Base-by-base conservation (phyloP, 1,140 invertebrate genomes). In the Parasteatoda tepidariorum region DNA sequence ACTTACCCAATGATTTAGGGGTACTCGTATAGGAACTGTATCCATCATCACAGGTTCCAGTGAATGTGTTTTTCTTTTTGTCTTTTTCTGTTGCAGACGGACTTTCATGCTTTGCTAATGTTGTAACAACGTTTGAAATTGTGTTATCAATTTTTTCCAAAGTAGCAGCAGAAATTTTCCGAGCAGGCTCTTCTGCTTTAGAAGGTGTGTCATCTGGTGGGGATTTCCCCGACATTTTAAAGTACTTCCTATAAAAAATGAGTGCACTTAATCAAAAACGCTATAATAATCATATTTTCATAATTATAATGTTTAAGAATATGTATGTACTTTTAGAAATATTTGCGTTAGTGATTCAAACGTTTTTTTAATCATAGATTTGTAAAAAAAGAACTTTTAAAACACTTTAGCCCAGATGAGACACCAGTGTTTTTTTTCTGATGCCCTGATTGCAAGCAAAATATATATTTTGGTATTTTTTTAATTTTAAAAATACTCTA, bases 1-100 rank as follows among this genome's bases (percentile, higher is more conserved):
- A 30, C 59, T 76, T 76, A 85, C 84, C 84, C 26, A 74, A 48
- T 9, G 84, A 85, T 30, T 83, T 85, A 11, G 84, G 84, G 34
- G 84, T 85, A 64, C 84, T 85, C 41, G 78, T 85, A 55, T 85
- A 85, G 55, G 84, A 85, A 67, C 84, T 83, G 66, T 85, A 85
- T 41, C 84, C 84, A 41, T 85, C 84, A 70, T 85, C 84, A 24
- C 78, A 70, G n/a, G 68, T 38, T 64, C 68, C 79, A 5, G 67
- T 54, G 54, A 48, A 82, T 9, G 61, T 22, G n/a, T 22, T 31
- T 28, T 83, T 83, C 33, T 83, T 83, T 33, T 83, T 83, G 28
- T 83, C 81, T 38, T 71, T 68, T 61, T 81, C 78, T 3, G 30
- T 31, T 38, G 66, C 11, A 34, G 78, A 70, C 3, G 78, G 78